phyloP scores from a whole-genome alignment of 2,888 invertebrate species.

The Eupsilia transversa region DNA sequence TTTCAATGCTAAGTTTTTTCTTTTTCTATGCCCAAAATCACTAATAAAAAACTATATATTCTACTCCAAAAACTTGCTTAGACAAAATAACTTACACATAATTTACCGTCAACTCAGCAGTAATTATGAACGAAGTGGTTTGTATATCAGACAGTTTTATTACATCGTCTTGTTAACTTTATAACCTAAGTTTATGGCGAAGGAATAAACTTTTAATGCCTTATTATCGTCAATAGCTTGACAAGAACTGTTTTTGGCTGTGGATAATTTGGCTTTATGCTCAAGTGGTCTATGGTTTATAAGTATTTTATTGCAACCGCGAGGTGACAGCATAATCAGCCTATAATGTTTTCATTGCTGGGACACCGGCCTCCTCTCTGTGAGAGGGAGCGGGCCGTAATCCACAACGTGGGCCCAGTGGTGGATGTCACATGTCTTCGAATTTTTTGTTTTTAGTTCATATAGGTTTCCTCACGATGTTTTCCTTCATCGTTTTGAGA shows the following conservation, averaged over 20 bases:
- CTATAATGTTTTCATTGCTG: too few species aligned
- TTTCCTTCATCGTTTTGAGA: too few species aligned
- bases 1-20: neutral
- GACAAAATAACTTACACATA: neutral
- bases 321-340: neutral
- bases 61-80: neutral
- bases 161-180: constrained; percentile 30
- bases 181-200: constrained; percentile 36
- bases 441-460: too few species aligned
- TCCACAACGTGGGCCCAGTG: too few species aligned
- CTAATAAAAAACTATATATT: neutral
- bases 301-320: too few species aligned
- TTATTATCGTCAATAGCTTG: constrained; percentile 22
- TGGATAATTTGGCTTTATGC: neutral
- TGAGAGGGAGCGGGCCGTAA: too few species aligned
- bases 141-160: constrained; percentile 47
- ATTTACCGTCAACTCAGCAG: constrained; percentile 28
- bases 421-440: too few species aligned
- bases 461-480: too few species aligned
- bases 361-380: too few species aligned
- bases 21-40: neutral
- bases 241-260: neutral
- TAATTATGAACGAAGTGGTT: constrained; percentile 19
- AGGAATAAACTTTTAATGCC: constrained; percentile 38
- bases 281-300: neutral